phyloP scores from a whole-genome alignment of 2,888 invertebrate genomes.

The Chloromyia formosa region DNA sequence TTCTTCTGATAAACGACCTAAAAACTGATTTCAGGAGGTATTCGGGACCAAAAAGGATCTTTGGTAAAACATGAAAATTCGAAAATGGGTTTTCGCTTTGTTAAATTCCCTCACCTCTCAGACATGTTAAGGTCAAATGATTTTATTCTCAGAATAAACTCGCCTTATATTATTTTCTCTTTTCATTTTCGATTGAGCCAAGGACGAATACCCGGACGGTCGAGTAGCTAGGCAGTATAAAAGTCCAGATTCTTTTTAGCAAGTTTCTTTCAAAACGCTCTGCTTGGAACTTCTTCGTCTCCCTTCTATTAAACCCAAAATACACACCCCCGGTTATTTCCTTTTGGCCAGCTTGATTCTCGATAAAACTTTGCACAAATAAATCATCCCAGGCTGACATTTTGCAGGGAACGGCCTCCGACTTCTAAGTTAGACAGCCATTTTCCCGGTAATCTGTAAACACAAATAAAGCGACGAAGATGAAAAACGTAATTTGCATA shows the following conservation, averaged over 20 bases:
- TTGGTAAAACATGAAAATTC: not conserved
- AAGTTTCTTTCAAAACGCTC: constrained; percentile 2
- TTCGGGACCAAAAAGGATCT: not conserved
- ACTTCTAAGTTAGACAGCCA: constrained; percentile 10
- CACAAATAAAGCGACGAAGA: constrained; percentile 10
- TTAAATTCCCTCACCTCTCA: not conserved
- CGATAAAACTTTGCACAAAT: constrained; percentile 22
- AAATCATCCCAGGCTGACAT: constrained; percentile 27
- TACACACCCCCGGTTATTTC: constrained; percentile 16
- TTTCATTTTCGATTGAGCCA: not conserved
- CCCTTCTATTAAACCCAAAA: not conserved
- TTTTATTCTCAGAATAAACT: not conserved
- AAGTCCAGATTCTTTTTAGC: not conserved
- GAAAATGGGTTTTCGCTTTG: not conserved
- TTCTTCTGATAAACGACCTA: not conserved
- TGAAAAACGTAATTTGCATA: constrained; percentile 15
- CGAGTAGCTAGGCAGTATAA: not conserved
- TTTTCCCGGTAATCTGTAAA: constrained; percentile 23
- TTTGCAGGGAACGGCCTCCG: not conserved
- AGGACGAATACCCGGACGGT: not conserved
- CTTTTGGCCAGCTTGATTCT: constrained; percentile 6
- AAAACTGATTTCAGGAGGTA: not conserved
- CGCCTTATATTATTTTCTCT: constrained; percentile 1
- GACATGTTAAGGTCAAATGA: constrained; percentile 3
- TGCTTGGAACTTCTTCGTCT: not conserved